Conservation (phyloP, 2,113 vertebrate genomes). For the Pseudopodoces humilis region DNA sequence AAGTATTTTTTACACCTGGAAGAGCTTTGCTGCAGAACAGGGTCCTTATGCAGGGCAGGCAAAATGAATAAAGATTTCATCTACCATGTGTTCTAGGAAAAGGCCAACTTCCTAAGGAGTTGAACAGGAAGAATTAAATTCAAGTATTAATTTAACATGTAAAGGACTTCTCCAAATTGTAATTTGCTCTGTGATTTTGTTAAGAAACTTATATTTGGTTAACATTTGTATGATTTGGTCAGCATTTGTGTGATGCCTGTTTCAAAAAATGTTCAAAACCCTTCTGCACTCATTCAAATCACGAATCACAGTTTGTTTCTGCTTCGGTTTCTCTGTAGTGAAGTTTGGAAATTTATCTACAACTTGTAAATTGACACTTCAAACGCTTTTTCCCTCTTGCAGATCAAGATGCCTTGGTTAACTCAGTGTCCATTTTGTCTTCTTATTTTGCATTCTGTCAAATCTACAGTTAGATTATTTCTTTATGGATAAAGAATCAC, state of each 20-base stretch:
- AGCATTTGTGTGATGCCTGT: not conserved
- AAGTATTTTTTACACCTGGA: not conserved
- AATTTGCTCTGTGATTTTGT: not conserved
- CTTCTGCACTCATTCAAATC: not conserved
- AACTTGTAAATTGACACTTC: not conserved
- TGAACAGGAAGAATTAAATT: not conserved
- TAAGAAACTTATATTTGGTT: not conserved
- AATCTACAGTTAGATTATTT: not conserved
- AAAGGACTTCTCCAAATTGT: not conserved
- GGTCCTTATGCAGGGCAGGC: not conserved
- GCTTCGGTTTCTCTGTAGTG: not conserved
- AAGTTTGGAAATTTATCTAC: not conserved
- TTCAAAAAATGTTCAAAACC: not conserved
- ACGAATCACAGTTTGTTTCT: not conserved
- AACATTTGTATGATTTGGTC: not conserved
- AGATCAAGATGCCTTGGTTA: not conserved
- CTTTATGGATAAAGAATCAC: not conserved
- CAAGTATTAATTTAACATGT: not conserved
- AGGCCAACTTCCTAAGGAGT: not conserved
- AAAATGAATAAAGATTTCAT: not conserved
- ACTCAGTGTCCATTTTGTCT: not conserved
- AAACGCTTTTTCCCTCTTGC: not conserved
- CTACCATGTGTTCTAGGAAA: not conserved
- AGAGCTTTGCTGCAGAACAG: not conserved
- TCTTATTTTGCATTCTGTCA: not conserved